phyloP scores from a whole-genome alignment of 1,140 invertebrate species.

The Glomeris maerens region DNA sequence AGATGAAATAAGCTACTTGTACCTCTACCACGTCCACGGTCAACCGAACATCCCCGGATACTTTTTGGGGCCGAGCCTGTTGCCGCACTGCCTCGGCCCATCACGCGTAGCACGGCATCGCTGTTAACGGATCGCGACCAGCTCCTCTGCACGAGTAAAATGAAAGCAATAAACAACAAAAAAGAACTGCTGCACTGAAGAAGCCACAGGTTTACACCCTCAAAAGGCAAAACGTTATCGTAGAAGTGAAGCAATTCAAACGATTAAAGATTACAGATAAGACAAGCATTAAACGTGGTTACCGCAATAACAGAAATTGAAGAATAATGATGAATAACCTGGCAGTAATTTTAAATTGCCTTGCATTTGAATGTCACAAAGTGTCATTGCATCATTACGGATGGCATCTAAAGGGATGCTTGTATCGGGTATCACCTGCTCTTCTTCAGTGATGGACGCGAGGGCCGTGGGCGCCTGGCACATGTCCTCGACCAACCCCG shows the following conservation, averaged over 20 bases:
- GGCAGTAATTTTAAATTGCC: too few species aligned
- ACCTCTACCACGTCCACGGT: conserved; percentile 39
- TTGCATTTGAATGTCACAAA: too few species aligned
- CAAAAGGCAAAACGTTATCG: too few species aligned
- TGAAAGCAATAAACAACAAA: neutral
- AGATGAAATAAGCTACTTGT: too few species aligned
- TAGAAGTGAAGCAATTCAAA: too few species aligned
- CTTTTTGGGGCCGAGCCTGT: conserved; percentile 22
- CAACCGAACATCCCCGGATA: conserved; percentile 43
- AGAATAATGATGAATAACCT: too few species aligned
- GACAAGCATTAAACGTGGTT: too few species aligned
- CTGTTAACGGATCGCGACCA: conserved; percentile 45
- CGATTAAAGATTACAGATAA: too few species aligned
- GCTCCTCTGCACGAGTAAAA: conserved; percentile 33
- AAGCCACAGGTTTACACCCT: too few species aligned
- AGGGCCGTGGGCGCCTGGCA: conserved; percentile 59
- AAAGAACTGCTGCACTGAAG: too few species aligned
- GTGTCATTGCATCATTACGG: too few species aligned
- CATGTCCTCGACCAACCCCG: conserved; percentile 55
- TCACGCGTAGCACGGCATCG: conserved; percentile 35
- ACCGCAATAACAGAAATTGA: too few species aligned
- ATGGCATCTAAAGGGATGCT: conserved; percentile 1
- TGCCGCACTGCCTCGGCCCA: conserved; percentile 23
- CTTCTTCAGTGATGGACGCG: conserved; percentile 60
- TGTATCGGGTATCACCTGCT: conserved; percentile 41